Base-by-base conservation (phyloP, 2,888 invertebrate genomes). In the Amblyjoppa fuscipennis region DNA sequence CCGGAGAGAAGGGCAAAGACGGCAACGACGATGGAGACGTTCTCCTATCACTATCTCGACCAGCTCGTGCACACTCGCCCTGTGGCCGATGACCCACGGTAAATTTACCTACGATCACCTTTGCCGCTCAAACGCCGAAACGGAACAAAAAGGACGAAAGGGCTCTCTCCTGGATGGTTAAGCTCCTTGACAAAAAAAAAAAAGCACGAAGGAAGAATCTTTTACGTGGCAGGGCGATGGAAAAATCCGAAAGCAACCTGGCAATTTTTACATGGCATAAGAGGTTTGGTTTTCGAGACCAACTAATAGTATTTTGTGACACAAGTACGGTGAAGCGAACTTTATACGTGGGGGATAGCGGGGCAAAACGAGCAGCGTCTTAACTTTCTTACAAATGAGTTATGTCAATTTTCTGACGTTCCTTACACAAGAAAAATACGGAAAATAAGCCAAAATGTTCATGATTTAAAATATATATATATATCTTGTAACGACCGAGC, bases 51-150 rank as follows among this genome's bases (percentile, higher is more conserved):
- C 74, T 71, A 81, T 80, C 73, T 81, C 73, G 77, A 68, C 25
- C 77, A 41, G 28, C 13, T 45, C 45, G 38, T 68, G 73, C 70
- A 53, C 51, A 51, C 28, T 59, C 28, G 16, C 59, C 41, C 34
- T 31, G 74, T 73, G 70, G 77, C 73, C 86, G 71, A 85, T 82
- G 85, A 82, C 78, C 84, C 56, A 75, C 81, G 81, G 75, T 79
- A 75, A 82, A 85, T 84, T 84, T 78, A 85, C 85, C 85, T 83
- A 79, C 76, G 80, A 68, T 83, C 83, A 83, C 73, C 83, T 83
- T 80, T 76, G 71, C 79, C 64, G 68, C 64, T 73, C 56, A 69
- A 41, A 38, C 45, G 28, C 71, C 51, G 49, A 49, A 71, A 11
- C n/a, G 45, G 69, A 25, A 34, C 41, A 51, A 66, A 45, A 13